Percentiles rank a stretch among this genome's conserved stretches.
These are phyloP conservation scores for Mythimna impura DNA, from an alignment of 2,888 invertebrate genomes.

Conservation along the genomic window DNA sequence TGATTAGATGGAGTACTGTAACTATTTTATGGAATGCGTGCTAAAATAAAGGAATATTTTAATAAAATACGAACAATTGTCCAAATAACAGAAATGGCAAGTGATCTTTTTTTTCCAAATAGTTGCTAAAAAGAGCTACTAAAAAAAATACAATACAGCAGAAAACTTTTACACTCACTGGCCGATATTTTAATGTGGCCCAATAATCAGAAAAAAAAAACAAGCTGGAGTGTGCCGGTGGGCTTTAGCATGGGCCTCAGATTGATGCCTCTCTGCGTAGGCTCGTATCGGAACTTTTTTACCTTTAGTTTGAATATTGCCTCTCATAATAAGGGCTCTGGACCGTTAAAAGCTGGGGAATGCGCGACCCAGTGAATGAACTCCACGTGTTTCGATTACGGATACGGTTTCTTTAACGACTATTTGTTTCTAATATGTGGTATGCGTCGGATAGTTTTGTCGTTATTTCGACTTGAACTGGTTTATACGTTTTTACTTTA, in stretches of 20 bases:
- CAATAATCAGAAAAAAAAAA: conserved; percentile 88
- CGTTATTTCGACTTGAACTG: conserved; percentile 19
- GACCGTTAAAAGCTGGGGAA: conserved; percentile 81
- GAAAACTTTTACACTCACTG: conserved; percentile 77
- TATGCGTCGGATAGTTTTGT: conserved; percentile 34
- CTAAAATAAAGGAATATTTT: not conserved
- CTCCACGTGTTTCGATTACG: conserved; percentile 77
- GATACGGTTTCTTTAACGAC: conserved; percentile 66
- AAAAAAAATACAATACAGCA: conserved; percentile 7
- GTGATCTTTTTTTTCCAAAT: not conserved
- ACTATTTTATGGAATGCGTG: not conserved
- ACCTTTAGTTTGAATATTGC: conserved; percentile 85
- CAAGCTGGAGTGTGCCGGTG: conserved; percentile 81
- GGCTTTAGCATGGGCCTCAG: conserved; percentile 86
- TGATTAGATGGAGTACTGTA: not conserved
- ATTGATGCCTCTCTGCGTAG: conserved; percentile 83
- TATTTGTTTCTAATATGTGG: conserved; percentile 60
- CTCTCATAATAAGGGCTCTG: conserved; percentile 83
- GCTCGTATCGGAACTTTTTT: conserved; percentile 80
- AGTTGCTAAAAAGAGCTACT: too few relatives aligned
- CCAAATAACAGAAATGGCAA: not conserved
- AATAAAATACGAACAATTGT: not conserved
- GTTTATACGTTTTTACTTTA: not conserved
- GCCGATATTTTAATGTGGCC: conserved; percentile 88
- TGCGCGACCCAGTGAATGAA: conserved; percentile 81